Percentiles rank a stretch among this genome's conserved stretches.
phyloP scores from a whole-genome alignment of 2,113 vertebrate species.

The Halcyon senegalensis region DNA sequence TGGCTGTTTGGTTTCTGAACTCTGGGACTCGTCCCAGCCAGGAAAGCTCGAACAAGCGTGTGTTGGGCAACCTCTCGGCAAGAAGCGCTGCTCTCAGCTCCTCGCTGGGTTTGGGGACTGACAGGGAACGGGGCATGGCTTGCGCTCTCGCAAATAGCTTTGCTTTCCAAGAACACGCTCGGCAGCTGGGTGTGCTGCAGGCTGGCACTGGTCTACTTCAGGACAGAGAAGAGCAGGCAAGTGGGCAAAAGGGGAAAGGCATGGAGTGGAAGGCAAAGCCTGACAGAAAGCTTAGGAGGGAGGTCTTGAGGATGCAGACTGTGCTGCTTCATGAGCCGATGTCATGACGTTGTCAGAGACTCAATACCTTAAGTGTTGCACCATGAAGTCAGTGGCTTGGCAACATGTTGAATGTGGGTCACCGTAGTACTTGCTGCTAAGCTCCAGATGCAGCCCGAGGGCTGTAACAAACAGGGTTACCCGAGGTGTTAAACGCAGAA shows the following conservation, averaged over 20 bases:
- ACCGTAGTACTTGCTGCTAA: not conserved
- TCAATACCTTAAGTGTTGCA: no score
- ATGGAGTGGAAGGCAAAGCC: not conserved
- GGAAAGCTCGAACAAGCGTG: not conserved
- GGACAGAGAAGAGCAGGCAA: not conserved
- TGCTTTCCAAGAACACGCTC: not conserved
- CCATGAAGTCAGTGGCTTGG: not conserved
- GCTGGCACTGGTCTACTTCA: not conserved
- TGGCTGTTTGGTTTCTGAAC: not conserved
- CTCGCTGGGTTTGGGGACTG: not conserved
- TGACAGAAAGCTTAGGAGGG: not conserved
- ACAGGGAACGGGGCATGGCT: not conserved
- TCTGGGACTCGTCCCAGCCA: not conserved
- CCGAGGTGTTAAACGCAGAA: not conserved
- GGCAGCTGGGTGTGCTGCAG: not conserved
- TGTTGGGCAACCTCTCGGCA: not conserved
- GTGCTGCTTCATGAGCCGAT: not conserved
- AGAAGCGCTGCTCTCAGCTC: not conserved
- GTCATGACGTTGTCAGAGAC: not conserved
- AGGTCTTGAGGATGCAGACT: not conserved
- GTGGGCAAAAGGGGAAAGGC: not conserved
- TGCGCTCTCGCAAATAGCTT: not conserved
- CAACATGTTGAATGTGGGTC: rapidly evolving
- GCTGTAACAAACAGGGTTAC: not conserved
- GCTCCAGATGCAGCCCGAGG: not conserved